Conservation (phyloP, 2,888 invertebrate genomes). For the Mermis nigrescens region DNA sequence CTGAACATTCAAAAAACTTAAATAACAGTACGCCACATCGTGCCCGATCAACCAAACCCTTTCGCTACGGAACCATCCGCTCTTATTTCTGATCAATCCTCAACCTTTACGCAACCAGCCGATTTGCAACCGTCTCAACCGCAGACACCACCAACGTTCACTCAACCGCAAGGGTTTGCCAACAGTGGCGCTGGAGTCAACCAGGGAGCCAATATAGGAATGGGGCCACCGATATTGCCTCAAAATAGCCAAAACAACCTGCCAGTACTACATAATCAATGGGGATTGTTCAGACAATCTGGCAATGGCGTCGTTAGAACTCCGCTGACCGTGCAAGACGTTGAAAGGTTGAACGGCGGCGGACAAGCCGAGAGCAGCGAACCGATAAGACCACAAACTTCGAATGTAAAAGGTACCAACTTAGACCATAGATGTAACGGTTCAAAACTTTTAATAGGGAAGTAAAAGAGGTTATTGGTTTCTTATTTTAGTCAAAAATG, state of each 20-base stretch:
- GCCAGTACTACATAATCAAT: too few species aligned
- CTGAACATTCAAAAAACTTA: not conserved
- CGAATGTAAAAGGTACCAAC: too few species aligned
- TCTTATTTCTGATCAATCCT: not conserved
- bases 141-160: not conserved
- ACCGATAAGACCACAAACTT: too few species aligned
- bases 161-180: not conserved
- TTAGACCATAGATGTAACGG: too few species aligned
- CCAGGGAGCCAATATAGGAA: not conserved
- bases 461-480: too few species aligned
- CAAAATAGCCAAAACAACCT: not conserved
- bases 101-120: not conserved
- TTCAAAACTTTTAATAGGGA: too few species aligned
- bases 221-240: not conserved
- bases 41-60: not conserved
- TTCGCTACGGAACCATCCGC: not conserved
- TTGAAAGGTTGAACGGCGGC: not conserved
- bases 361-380: too few species aligned
- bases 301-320: not conserved
- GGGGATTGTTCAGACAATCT: too few species aligned
- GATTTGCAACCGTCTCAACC: not conserved
- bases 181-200: too few species aligned
- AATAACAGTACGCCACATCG: not conserved
- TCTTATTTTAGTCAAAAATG: too few species aligned
- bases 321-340: not conserved